Base-by-base conservation (phyloP, 2,888 invertebrate genomes). In the Rhyacophila evoluta region DNA sequence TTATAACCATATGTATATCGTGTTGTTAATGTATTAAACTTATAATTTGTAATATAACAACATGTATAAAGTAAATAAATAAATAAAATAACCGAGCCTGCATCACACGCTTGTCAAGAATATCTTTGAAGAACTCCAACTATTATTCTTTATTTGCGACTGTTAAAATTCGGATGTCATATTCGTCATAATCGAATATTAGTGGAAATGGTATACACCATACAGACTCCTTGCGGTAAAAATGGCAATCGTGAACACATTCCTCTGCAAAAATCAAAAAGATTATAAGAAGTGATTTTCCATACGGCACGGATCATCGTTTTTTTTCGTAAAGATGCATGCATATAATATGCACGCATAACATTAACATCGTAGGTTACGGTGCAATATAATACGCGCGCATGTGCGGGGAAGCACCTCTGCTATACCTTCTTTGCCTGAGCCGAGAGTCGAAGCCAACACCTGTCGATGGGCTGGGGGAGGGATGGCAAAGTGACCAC, bases 351-450 rank as follows among this genome's bases (percentile, higher is more conserved):
- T 33, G 29, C 29, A 33, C 29, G 29, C 29, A n/a, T n/a, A n/a
- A 33, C 29, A 33, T 33, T 33, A 33, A 6, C 4, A 4, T 12
- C 12, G 5, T 19, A 10, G 12, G 15, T 55, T 55, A 19, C 19
- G 55, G 25, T 55, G 55, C 55, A 55, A 55, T 8, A 55, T 55
- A 55, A 55, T 19, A 55, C 55, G 55, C 55, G 19, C 19, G 55
- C 55, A 41, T 15, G 19, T 55, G 55, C 25, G 25, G 55, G 55
- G 55, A 55, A 55, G 55, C 55, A 55, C 55, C 55, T 39, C 15
- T 15, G 39, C 39, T 19, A 55, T 19, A 25, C 6, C 12, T 19
- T 19, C 55, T 25, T 55, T 55, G 55, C 55, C 55, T 33, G 15
- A 55, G 25, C 25, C 55, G 55, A 55, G 55, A 55, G 55, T 55